phyloP scores from a whole-genome alignment of 2,888 invertebrate genomes.

The Ametastegia equiseti region DNA sequence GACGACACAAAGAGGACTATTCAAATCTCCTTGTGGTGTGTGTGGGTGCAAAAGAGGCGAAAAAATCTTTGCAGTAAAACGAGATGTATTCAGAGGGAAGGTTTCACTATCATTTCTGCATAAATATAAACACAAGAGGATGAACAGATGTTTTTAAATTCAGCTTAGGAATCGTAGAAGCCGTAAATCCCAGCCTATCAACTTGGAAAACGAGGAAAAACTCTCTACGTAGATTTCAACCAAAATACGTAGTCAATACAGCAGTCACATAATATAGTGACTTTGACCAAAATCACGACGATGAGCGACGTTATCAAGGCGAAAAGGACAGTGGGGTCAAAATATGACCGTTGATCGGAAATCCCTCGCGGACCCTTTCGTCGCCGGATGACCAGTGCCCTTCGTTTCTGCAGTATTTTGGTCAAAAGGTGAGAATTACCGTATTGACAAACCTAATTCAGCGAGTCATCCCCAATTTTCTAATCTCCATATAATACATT shows the following conservation, averaged over 20 bases:
- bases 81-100: neutral
- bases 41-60: neutral
- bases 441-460: neutral
- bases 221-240: neutral
- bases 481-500: no score
- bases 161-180: neutral
- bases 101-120: neutral
- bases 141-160: neutral
- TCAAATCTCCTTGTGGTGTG: conserved; percentile 12
- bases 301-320: neutral
- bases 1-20: conserved; percentile 22
- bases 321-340: neutral
- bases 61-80: conserved; percentile 11
- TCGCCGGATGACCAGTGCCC: neutral
- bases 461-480: neutral
- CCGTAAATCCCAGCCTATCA: no score
- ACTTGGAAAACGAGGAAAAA: neutral
- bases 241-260: neutral
- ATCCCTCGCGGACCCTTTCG: conserved; percentile 13
- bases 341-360: conserved; percentile 12
- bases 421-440: neutral
- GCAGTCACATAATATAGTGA: neutral
- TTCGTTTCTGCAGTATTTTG: neutral
- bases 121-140: neutral
- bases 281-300: neutral